These are phyloP conservation scores for Plagodis pulveraria DNA, from an alignment of 2,888 invertebrate species.

Conservation along the genomic window DNA sequence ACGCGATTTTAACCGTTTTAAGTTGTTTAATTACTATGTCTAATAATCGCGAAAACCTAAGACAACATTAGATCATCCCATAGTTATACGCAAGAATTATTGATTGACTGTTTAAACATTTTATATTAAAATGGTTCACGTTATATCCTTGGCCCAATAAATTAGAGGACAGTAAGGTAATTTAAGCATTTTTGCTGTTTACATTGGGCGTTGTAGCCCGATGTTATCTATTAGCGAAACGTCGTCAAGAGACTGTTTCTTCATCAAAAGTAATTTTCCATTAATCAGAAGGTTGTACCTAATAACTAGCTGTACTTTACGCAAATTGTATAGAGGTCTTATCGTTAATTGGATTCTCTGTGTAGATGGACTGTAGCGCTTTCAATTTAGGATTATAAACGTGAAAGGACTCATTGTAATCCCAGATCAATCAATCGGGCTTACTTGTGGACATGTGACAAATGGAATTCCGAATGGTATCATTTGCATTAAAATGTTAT, in stretches of 20 bases:
- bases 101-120: too few species aligned
- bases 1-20: too few species aligned
- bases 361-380: slow-evolving; percentile 28
- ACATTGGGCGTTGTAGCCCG: slow-evolving; percentile 27
- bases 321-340: slow-evolving; percentile 34
- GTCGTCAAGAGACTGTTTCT: slow-evolving; percentile 19
- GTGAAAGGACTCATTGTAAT: slow-evolving; percentile 30
- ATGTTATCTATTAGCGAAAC: slow-evolving; percentile 13
- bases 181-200: not conserved
- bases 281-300: slow-evolving; percentile 11
- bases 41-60: too few species aligned
- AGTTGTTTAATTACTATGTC: too few species aligned
- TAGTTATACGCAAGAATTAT: too few species aligned
- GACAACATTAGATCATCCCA: too few species aligned
- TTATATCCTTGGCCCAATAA: too few species aligned
- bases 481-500: not conserved
- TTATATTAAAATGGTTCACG: too few species aligned
- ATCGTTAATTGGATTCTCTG: slow-evolving; percentile 41
- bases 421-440: slow-evolving; percentile 27
- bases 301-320: slow-evolving; percentile 18
- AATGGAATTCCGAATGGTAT: slow-evolving; percentile 1
- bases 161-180: not conserved
- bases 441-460: slow-evolving; percentile 20
- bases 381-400: slow-evolving; percentile 41
- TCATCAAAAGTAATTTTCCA: slow-evolving; percentile 27